These are phyloP conservation scores for Melanotaenia trifasciata DNA, from an alignment of 2,797 vertebrate genomes.

Conservation along the genomic window DNA sequence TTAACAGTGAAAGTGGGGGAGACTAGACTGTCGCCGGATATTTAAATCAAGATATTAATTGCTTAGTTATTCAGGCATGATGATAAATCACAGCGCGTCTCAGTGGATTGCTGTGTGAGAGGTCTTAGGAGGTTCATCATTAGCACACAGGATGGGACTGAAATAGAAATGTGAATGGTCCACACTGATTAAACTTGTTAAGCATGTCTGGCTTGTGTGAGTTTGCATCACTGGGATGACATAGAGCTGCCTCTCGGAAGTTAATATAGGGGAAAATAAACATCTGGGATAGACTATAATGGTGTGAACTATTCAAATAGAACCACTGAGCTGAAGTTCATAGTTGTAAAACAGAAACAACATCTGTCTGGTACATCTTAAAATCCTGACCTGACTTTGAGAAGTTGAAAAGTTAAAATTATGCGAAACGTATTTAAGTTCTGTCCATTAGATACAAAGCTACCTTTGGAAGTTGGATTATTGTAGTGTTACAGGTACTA, in stretches of 20 bases:
- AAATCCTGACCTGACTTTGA: neutral
- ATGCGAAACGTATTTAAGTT: neutral
- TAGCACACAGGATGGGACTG: conserved; percentile 53
- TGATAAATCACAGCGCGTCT: conserved; percentile 54
- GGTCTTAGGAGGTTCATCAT: conserved; percentile 65
- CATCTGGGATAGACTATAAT: conserved; percentile 13
- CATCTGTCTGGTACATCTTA: neutral
- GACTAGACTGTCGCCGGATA: conserved; percentile 38
- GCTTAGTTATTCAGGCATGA: conserved; percentile 55
- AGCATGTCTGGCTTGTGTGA: conserved; percentile 46
- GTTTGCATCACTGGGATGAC: conserved; percentile 17
- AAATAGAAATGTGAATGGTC: conserved; percentile 65
- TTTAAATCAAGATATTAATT: conserved; percentile 64
- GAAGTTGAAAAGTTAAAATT: neutral
- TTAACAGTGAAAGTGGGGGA: neutral
- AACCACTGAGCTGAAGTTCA: conserved; percentile 7
- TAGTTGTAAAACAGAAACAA: conserved; percentile 4
- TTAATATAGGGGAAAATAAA: conserved; percentile 44
- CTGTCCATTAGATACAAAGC: neutral
- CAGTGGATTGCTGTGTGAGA: conserved; percentile 46
- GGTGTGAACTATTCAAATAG: neutral
- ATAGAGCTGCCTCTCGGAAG: conserved; percentile 27
- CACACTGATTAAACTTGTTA: conserved; percentile 60
- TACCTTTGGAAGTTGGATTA: neutral
- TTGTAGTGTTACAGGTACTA: neutral